These are phyloP conservation scores for Dendrocincla fuliginosa DNA, from an alignment of 2,797 vertebrate species.

Conservation along the genomic window DNA sequence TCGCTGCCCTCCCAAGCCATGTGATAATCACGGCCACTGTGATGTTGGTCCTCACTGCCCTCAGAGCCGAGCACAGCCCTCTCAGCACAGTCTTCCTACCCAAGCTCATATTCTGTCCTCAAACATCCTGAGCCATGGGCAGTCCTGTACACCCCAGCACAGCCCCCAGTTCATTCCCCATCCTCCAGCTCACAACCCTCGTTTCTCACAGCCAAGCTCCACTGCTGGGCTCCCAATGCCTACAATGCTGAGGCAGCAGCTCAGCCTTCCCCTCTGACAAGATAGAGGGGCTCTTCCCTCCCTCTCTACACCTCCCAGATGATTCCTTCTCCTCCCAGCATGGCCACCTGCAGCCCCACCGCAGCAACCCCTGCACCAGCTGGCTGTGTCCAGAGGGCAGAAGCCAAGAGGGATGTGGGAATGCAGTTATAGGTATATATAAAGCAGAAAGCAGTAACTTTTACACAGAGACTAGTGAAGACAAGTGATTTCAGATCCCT, in stretches of 20 bases:
- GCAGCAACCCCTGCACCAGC: fast-evolving
- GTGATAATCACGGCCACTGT: neutral
- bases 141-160: neutral
- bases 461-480: neutral
- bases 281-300: neutral
- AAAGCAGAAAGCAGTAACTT: neutral
- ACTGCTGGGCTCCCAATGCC: neutral
- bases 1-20: neutral
- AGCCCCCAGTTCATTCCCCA: neutral
- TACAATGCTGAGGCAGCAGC: neutral
- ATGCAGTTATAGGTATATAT: neutral
- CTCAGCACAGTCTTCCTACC: neutral
- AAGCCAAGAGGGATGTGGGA: neutral
- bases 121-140: neutral
- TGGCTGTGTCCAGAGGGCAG: neutral
- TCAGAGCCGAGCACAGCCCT: neutral
- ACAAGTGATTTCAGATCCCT: neutral
- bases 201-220: neutral
- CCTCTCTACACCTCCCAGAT: neutral
- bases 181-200: neutral
- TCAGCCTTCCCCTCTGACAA: neutral
- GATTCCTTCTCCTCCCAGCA: neutral
- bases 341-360: neutral
- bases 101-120: neutral
- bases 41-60: neutral